Evolutionary conservation across 2,888 invertebrate genomes (phyloP).

Genomic region (Linnaemya tessellans): DNA sequence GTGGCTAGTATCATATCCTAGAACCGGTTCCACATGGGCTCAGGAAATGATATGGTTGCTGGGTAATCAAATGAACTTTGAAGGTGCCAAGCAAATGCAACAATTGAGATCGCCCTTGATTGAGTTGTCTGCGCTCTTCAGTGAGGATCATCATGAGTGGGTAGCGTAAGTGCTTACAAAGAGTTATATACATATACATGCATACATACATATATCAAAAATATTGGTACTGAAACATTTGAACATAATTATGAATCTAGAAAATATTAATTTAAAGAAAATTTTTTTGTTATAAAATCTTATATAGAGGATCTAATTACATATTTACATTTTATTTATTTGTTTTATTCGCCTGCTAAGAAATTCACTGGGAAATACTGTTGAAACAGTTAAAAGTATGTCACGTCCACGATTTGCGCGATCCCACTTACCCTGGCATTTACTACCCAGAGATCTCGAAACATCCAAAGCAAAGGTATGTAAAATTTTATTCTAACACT

Average conservation of each 20-base stretch:
- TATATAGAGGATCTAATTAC: too few relatives aligned
- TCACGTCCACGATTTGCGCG: constrained; percentile 90
- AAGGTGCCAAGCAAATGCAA: constrained; percentile 86
- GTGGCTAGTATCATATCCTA: constrained; percentile 94
- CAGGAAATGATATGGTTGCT: constrained; percentile 97
- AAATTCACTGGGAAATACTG: constrained; percentile 86
- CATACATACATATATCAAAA: not conserved
- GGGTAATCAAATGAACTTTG: constrained; percentile 90
- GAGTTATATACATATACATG: too few relatives aligned
- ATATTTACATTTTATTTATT: not conserved
- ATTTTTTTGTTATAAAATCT: too few relatives aligned
- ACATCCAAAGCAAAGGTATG: constrained; percentile 88
- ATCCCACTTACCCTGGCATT: constrained; percentile 89
- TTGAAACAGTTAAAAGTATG: constrained; percentile 88
- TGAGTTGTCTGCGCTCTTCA: constrained; percentile 88
- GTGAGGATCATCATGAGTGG: constrained; percentile 86
- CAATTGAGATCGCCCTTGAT: constrained; percentile 88
- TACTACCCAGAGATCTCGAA: constrained; percentile 87
- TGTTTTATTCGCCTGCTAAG: constrained; percentile 68
- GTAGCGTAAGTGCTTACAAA: constrained; percentile 84
- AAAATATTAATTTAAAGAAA: too few relatives aligned
- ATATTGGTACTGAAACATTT: too few relatives aligned
- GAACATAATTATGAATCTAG: too few relatives aligned
- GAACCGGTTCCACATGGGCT: constrained; percentile 96
- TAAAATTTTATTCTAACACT: not conserved